Base-by-base conservation (phyloP, 2,797 vertebrate species). In the Valencia hispanica region DNA sequence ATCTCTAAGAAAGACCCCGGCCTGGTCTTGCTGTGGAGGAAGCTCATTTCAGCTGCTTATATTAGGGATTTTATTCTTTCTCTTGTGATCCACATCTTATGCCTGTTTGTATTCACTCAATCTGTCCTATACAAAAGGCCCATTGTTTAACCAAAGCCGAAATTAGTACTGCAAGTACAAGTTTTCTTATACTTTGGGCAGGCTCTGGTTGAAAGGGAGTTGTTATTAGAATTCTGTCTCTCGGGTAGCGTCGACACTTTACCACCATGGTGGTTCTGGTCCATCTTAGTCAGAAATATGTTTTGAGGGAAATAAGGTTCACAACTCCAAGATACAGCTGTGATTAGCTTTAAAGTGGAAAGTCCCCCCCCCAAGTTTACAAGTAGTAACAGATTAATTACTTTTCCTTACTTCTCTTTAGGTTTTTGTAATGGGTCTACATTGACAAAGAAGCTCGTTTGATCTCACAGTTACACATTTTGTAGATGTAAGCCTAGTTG, bases 361-460 rank as follows among this genome's bases (percentile, higher is more conserved):
- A 85, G 86, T 79, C 87, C 81, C 87, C n/a, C 79, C 86, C 84
- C 82, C 76, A 81, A 76, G 77, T 78, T 88, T 84, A 83, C 86
- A 77, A 63, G 79, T 92, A 86, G 92, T 92, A 93, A 93, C 82
- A 89, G 73, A 81, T 86, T 82, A 50, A 83, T 87, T 82, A 85
- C 80, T 41, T 68, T 53, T 70, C 70, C 79, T 72, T 79, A 83
- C 84, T 81, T 86, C 79, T 82, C 73, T 76, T 79, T 78, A 27
- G 59, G 68, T 81, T 77, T 86, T 74, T n/a, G 20, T 65, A 39
- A 65, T 14, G 61, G 25, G 22, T 15, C 39, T 27, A 43, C 39
- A 68, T 68, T 68, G 0, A 41, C 9, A 65, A 36, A 39, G 20
- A 14, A 14, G 12, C n/a, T 66, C 22, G 43, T 43, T 68, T 68